Base-by-base conservation (phyloP, 92 coral and sea anemone species). In the Epizoanthus rinbou region DNA sequence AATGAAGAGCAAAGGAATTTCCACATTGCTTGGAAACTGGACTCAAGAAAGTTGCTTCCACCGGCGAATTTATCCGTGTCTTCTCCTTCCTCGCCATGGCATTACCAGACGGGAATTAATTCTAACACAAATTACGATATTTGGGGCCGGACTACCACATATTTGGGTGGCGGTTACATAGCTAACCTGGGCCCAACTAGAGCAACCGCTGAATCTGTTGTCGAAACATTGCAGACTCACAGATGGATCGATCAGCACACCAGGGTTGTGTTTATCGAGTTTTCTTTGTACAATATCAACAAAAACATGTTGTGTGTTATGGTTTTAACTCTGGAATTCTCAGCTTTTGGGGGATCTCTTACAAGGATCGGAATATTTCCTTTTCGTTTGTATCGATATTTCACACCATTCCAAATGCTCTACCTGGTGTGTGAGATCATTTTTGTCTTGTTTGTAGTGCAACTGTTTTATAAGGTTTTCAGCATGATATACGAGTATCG, bases 301-400 rank as follows among this genome's bases (percentile, higher is more conserved):
- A 85, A 72, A 18, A 91, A 88, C 35, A 81, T 91, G 19, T 59
- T 91, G 24, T 57, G 86, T 17, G 86, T 80, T 17, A 17, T 91
- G 52, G 41, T 76, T 11, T 35, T 88, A 28, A 65, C 92, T 1
- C 60, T 88, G 6, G 94, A 91, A 53, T 88, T 91, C 62, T 57
- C 88, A 16, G 80, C 92, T 37, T 82, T 67, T 63, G 90, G 90
- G 3, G 94, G 90, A 14, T 88, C 90, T 1, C 69, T 91, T 57
- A 82, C 92, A 0, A 65, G 90, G 15, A 73, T 88, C 50, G 90
- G 86, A 14, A 75, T 85, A 86, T 82, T 82, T 76, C 74, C 90
- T 28, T 91, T 91, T 18, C 92, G 94, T 16, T 70, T 91, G 59
- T 91, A 88, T 52, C 92, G 94, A 0, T 91, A 91, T 64, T 86